Evolutionary conservation across 2,888 invertebrate species (phyloP).

Genomic region (Sphaerophoria rueppellii): DNA sequence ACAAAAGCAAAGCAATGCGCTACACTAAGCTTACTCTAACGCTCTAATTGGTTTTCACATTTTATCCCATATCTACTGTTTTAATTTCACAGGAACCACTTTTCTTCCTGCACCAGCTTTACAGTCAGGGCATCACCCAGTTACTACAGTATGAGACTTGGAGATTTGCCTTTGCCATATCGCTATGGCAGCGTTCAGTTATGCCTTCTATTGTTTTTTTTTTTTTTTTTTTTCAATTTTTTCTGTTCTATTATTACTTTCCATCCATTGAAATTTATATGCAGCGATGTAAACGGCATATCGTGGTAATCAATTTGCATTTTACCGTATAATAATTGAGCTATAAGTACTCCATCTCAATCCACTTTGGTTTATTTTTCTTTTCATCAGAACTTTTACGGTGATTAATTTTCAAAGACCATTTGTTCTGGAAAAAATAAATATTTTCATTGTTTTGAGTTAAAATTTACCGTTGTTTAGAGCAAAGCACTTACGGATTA

Average conservation of each 20-base stretch:
- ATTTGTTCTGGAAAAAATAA: constrained; percentile 19
- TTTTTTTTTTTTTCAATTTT: background rate
- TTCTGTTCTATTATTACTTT: background rate
- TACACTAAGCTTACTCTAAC: constrained; percentile 10
- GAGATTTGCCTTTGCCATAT: too few species aligned
- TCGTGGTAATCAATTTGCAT: constrained; percentile 61
- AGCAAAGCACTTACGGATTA: constrained; percentile 28
- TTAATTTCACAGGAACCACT: constrained; percentile 33
- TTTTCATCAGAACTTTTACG: constrained; percentile 21
- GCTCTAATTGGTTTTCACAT: constrained; percentile 55
- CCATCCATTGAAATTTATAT: background rate
- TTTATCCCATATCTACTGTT: constrained; percentile 32
- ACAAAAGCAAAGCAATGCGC: background rate
- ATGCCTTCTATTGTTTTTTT: background rate
- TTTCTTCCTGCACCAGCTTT: background rate
- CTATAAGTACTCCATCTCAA: constrained; percentile 19
- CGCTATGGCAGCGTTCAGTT: background rate
- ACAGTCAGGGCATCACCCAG: too few species aligned
- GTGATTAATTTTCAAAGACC: constrained; percentile 52
- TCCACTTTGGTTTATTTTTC: background rate
- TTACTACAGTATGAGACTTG: too few species aligned
- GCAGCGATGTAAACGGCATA: background rate
- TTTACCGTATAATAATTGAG: constrained; percentile 59
- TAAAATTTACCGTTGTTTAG: constrained; percentile 19
- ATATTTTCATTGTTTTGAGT: constrained; percentile 22